A percentile compares a stretch with the other conserved stretches of the same genome.
Evolutionary conservation across 2,888 invertebrate species (phyloP).

Genomic region (Vandiemenella viatica): DNA sequence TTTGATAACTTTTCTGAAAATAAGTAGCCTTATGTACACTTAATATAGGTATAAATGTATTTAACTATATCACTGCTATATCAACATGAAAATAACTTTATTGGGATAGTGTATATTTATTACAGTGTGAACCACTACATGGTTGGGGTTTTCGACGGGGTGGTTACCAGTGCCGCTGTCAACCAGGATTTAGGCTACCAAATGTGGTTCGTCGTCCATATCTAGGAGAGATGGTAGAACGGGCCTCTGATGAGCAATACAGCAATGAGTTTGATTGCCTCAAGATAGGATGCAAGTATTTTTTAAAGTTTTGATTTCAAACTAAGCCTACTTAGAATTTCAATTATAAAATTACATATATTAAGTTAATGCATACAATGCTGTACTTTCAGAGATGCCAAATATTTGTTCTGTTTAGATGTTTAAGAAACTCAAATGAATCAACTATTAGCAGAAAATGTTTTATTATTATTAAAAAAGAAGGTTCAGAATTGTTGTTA

Average conservation of each 20-base stretch:
- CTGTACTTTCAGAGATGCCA: background rate
- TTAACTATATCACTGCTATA: no score
- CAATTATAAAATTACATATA: background rate
- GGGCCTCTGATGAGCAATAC: conserved; percentile 84
- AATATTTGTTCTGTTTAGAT: background rate
- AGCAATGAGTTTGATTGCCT: conserved; percentile 84
- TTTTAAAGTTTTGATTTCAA: background rate
- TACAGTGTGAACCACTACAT: conserved; percentile 83
- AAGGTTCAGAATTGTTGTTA: no score
- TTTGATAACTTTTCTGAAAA: no score
- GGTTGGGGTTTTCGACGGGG: conserved; percentile 94
- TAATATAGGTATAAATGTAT: no score
- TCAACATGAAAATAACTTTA: background rate
- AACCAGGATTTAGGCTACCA: conserved; percentile 76
- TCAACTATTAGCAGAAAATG: no score
- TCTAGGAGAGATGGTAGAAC: conserved; percentile 83
- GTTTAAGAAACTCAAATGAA: no score
- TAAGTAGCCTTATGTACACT: no score
- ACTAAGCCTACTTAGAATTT: background rate
- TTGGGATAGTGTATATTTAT: conserved; percentile 14
- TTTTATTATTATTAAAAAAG: no score
- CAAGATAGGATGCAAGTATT: conserved; percentile 73
- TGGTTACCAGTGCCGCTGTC: conserved; percentile 87
- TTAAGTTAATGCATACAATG: no score
- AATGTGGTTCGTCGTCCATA: conserved; percentile 76